Conservation (phyloP, 2,797 vertebrate species). For the Crocidura indochinensis region DNA sequence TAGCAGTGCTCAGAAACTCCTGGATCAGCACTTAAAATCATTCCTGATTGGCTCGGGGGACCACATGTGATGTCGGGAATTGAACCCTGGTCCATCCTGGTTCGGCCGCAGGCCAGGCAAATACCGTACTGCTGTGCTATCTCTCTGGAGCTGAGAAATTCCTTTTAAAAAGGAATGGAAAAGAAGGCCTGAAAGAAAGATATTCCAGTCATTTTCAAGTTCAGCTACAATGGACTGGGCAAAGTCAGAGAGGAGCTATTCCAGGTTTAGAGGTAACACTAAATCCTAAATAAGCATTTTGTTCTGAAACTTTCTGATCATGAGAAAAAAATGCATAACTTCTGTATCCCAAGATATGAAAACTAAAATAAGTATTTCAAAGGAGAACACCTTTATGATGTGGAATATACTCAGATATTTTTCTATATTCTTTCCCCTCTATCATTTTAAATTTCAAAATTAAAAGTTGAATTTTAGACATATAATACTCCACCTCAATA, state of each 20-base stretch:
- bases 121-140: no score
- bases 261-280: background rate
- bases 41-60: no score
- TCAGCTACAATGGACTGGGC: background rate
- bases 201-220: background rate
- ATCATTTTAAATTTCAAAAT: no score
- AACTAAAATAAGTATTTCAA: slow-evolving; percentile 43
- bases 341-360: background rate
- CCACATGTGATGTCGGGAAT: no score
- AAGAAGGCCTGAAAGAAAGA: background rate
- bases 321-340: slow-evolving; percentile 25
- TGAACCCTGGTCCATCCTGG: no score
- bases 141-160: no score
- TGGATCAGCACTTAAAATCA: no score
- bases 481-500: no score
- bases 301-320: background rate
- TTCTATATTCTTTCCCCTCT: background rate
- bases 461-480: no score
- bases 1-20: no score
- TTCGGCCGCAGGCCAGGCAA: no score
- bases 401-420: background rate
- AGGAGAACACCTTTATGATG: background rate
- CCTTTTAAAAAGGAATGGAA: background rate
- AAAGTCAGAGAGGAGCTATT: background rate
- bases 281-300: background rate